Conservation (phyloP, 2,888 invertebrate genomes). For the Andrena hattorfiana region DNA sequence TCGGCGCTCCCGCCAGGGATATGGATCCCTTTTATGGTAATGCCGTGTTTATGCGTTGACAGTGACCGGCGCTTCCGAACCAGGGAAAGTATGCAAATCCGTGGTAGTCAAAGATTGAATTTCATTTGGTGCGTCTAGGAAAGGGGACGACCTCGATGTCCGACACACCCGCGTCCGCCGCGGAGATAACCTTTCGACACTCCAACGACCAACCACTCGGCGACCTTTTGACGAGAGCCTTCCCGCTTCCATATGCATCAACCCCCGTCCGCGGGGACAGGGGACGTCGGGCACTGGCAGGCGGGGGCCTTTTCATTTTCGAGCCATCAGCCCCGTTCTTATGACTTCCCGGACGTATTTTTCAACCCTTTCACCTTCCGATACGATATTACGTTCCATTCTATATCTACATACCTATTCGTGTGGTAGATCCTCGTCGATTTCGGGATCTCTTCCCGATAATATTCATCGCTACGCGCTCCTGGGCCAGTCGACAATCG, state of each 20-base stretch:
- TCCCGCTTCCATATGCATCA: conserved; percentile 84
- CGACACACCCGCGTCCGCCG: conserved; percentile 64
- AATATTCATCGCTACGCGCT: conserved; percentile 7
- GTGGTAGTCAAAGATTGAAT: conserved; percentile 81
- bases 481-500: conserved; percentile 22
- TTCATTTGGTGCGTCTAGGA: conserved; percentile 76
- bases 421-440: neutral
- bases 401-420: neutral
- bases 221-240: conserved; percentile 73
- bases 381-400: neutral
- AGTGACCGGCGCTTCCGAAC: conserved; percentile 80
- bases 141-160: conserved; percentile 64
- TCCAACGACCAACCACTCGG: conserved; percentile 68
- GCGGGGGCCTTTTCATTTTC: conserved; percentile 75
- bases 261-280: conserved; percentile 37
- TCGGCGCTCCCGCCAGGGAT: conserved; percentile 60
- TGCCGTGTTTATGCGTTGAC: conserved; percentile 82
- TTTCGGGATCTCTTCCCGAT: neutral
- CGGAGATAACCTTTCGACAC: conserved; percentile 79
- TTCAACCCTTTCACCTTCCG: neutral
- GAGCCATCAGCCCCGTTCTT: conserved; percentile 43
- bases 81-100: conserved; percentile 81
- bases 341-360: conserved; percentile 6
- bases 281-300: neutral
- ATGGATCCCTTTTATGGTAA: conserved; percentile 81